A percentile compares a stretch with the other conserved stretches of the same genome.
phyloP scores from a whole-genome alignment of 1,140 invertebrate species.

The Scaptomyza graminum region DNA sequence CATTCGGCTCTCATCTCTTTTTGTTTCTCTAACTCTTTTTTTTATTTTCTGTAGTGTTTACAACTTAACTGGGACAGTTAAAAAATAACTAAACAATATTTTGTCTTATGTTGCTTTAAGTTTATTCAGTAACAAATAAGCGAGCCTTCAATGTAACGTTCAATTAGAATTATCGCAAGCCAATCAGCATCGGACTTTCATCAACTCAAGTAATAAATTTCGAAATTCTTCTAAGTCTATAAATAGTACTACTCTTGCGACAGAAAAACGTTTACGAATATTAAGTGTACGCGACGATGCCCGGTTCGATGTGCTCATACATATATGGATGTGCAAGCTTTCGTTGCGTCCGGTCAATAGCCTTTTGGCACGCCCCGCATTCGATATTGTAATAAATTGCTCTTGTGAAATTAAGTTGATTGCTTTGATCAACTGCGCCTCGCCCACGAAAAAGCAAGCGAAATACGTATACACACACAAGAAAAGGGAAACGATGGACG shows the following conservation, averaged over 20 bases:
- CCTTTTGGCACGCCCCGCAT: constrained; percentile 39
- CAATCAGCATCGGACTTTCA: constrained; percentile 17
- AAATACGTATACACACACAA: not conserved
- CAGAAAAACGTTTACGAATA: constrained; percentile 13
- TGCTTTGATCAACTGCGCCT: constrained; percentile 70
- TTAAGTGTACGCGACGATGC: constrained; percentile 35
- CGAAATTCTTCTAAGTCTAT: not conserved
- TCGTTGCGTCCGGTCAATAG: constrained; percentile 45
- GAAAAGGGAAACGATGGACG: constrained; percentile 15
- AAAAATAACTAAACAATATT: no score
- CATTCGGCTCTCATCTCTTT: constrained; percentile 24
- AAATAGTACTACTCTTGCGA: constrained; percentile 1
- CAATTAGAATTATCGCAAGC: not conserved
- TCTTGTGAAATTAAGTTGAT: constrained; percentile 81
- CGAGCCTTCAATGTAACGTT: not conserved
- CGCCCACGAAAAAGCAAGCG: constrained; percentile 4
- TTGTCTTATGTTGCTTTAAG: not conserved
- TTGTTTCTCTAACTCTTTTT: not conserved
- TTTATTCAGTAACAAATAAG: not conserved
- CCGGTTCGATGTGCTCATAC: constrained; percentile 9
- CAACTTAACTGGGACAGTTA: constrained; percentile 29
- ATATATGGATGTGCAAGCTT: constrained; percentile 38
- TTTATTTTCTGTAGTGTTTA: constrained; percentile 43
- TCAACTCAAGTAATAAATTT: constrained; percentile 14
- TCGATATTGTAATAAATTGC: constrained; percentile 76